A percentile compares a stretch with the other conserved stretches of the same genome.
Evolutionary conservation across 2,888 invertebrate species (phyloP).

Genomic region (Yponomeuta cagnagella): DNA sequence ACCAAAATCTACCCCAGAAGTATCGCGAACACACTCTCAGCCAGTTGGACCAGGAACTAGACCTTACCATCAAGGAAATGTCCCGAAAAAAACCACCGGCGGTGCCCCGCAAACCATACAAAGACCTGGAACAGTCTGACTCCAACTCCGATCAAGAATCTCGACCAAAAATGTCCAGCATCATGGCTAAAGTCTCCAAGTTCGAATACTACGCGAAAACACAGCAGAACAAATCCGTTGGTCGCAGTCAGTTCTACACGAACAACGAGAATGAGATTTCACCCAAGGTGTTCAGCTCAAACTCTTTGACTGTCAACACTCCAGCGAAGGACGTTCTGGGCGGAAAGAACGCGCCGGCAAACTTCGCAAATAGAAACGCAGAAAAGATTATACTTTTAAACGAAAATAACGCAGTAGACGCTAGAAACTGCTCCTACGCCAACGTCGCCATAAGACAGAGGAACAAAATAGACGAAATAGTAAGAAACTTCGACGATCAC

Average conservation of each 20-base stretch:
- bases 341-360: slow-evolving; percentile 76
- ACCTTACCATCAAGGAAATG: slow-evolving; percentile 63
- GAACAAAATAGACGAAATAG: slow-evolving; percentile 65
- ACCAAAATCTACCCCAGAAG: slow-evolving; percentile 35
- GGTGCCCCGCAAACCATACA: slow-evolving; percentile 76
- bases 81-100: slow-evolving; percentile 79
- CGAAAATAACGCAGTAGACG: slow-evolving; percentile 56
- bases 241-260: slow-evolving; percentile 62
- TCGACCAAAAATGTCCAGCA: slow-evolving; percentile 62
- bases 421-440: slow-evolving; percentile 55
- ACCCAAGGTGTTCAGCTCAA: slow-evolving; percentile 88
- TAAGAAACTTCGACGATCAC: slow-evolving; percentile 66
- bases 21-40: slow-evolving; percentile 56
- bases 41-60: slow-evolving; percentile 62
- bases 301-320: slow-evolving; percentile 85
- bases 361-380: slow-evolving; percentile 77
- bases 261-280: slow-evolving; percentile 68
- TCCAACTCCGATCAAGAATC: slow-evolving; percentile 69
- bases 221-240: slow-evolving; percentile 69
- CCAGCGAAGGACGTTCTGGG: slow-evolving; percentile 89
- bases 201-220: slow-evolving; percentile 85
- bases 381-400: slow-evolving; percentile 61
- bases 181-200: slow-evolving; percentile 86
- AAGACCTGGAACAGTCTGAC: slow-evolving; percentile 64
- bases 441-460: slow-evolving; percentile 62